These are phyloP conservation scores for Theristus sp. DNA, from an alignment of 2,888 invertebrate genomes.

Conservation along the genomic window DNA sequence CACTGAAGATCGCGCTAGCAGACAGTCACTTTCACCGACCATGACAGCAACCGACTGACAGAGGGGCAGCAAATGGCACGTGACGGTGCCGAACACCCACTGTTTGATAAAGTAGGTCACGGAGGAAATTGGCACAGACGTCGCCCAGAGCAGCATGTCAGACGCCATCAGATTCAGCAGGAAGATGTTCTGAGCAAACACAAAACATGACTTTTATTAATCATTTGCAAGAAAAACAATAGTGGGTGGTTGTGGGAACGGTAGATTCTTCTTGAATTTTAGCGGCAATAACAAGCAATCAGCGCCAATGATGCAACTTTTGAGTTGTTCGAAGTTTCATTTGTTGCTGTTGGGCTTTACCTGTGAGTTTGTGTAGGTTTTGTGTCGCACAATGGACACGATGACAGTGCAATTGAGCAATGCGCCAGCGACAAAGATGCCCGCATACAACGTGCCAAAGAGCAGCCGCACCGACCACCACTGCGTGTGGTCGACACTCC, in stretches of 20 bases:
- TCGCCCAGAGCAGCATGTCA: conserved; percentile 68
- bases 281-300: too few species aligned
- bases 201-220: too few species aligned
- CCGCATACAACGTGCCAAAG: background rate
- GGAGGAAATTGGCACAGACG: conserved; percentile 86
- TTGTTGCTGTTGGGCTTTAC: too few species aligned
- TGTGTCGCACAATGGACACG: background rate
- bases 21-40: too few species aligned
- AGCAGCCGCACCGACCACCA: background rate
- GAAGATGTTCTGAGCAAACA: background rate
- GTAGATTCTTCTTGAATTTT: too few species aligned
- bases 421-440: background rate
- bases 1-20: too few species aligned
- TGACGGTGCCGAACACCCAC: conserved; percentile 70
- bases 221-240: too few species aligned
- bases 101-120: conserved; percentile 65
- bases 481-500: background rate
- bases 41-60: conserved; percentile 83
- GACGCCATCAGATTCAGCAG: conserved; percentile 60
- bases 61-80: conserved; percentile 76
- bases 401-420: background rate
- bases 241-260: too few species aligned
- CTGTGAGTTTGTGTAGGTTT: too few species aligned
- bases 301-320: too few species aligned
- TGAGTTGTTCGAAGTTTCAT: too few species aligned